Evolutionary conservation across 2,797 vertebrate species (phyloP), one percentile per base, ranked within the genome.

Genomic region (Microctenopoma steveboyesi): DNA sequence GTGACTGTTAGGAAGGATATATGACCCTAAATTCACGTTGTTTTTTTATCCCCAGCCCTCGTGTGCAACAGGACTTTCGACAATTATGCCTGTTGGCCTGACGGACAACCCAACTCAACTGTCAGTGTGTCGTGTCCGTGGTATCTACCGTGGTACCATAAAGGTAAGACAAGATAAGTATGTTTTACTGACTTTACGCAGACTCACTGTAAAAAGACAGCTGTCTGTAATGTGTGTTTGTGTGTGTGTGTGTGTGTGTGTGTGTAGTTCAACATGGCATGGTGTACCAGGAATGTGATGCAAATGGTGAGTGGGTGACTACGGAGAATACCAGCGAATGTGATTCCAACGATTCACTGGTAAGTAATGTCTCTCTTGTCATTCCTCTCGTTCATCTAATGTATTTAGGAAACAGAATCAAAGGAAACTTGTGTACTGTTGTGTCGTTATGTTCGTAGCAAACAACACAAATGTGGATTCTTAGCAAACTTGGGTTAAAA

Each of bases 1-100:
- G 4, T 42, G 14, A 45, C 18, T 30, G 30, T 28, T 57, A 8
- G 16, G 42, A 40, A 28, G 16, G 30, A 28, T 16, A 35, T 59
- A 40, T 46, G 0, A 42, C 28, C 14, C 3, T 28, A 4, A 33
- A 5, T 33, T 33, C 28, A 30, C 28, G 5, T 30, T 40, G 53
- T 37, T n/a, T 50, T 59, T 59, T 27, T 50, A 52, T 65, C 33
- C 53, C 27, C 63, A 95, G 94, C 89, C 59, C 75, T 93, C 2
- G 91, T 94, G 70, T 99, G 98, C 71, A 97, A 97, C 79, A 94
- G 97, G 69, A 98, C 95, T 3, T 98, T 97, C 4, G 96, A 98
- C 90, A 94, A 92, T 63, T 99, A 95, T 2, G 95, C 95, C 0
- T 99, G 98, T 84, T 99, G 97, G 98, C 97, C 97, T 0, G 98